phyloP scores from a whole-genome alignment of 2,113 vertebrate genomes.

The Pleuronectes platessa region DNA sequence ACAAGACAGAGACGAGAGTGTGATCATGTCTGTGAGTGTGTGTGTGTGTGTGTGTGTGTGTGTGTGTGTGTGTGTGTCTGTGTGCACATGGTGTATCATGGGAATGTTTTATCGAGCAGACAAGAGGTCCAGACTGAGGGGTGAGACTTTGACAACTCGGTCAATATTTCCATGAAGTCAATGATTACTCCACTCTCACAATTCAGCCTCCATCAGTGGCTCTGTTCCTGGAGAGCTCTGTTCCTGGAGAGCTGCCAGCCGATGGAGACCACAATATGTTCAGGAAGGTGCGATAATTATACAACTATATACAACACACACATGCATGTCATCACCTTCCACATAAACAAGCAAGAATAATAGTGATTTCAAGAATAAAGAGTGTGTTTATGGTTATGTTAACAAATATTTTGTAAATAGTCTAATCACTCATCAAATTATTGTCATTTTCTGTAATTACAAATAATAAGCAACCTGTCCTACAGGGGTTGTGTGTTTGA shows the following conservation, averaged over 20 bases:
- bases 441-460: neutral
- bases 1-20: conserved; percentile 53
- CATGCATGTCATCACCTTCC: too few relatives aligned
- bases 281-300: neutral
- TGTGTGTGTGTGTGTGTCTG: conserved; percentile 17
- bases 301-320: neutral
- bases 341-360: too few relatives aligned
- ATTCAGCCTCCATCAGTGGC: conserved; percentile 25
- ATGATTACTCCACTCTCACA: conserved; percentile 52
- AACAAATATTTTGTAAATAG: neutral
- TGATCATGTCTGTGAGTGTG: conserved; percentile 26
- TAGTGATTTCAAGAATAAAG: neutral
- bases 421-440: neutral
- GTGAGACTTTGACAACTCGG: conserved; percentile 56
- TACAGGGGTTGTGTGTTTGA: too few relatives aligned
- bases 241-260: conserved; percentile 30
- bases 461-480: neutral
- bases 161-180: conserved; percentile 72
- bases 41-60: conserved; percentile 3
- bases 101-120: conserved; percentile 68
- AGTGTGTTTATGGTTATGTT: neutral
- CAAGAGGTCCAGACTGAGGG: conserved; percentile 48
- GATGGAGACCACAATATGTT: conserved; percentile 13
- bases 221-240: conserved; percentile 40
- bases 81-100: conserved; percentile 53